Evolutionary conservation across 2,888 invertebrate genomes (phyloP).

Genomic region (Meghimatium bilineatum): DNA sequence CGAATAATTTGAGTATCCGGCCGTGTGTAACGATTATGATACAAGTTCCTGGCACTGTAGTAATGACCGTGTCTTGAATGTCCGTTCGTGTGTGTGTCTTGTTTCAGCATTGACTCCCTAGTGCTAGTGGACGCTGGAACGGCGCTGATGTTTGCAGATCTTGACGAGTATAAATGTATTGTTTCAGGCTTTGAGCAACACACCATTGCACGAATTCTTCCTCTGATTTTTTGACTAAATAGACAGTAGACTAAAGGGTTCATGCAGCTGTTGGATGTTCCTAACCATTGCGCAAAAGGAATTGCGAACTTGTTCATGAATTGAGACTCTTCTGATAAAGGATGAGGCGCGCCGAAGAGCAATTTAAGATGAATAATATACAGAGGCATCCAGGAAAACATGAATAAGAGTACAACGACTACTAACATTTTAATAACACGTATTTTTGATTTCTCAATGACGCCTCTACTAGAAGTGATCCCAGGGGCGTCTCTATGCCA

Average conservation of each 20-base stretch:
- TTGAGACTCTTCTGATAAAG: constrained; percentile 86
- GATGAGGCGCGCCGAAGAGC: constrained; percentile 44
- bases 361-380: constrained; percentile 91
- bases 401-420: constrained; percentile 93
- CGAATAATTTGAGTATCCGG: constrained; percentile 14
- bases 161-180: constrained; percentile 53
- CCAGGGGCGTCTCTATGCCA: constrained; percentile 92
- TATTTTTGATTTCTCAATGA: constrained; percentile 88
- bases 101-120: constrained; percentile 31
- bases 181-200: constrained; percentile 86
- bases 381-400: constrained; percentile 91
- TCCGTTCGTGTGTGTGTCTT: constrained; percentile 6
- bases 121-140: constrained; percentile 56
- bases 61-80: constrained; percentile 22
- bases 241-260: constrained; percentile 95
- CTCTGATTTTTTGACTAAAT: constrained; percentile 84
- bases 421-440: constrained; percentile 96
- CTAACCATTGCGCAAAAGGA: constrained; percentile 55
- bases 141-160: constrained; percentile 66
- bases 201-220: constrained; percentile 51
- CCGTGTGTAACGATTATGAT: background rate
- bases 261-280: constrained; percentile 87
- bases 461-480: constrained; percentile 79
- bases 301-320: constrained; percentile 82
- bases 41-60: constrained; percentile 12